phyloP scores from a whole-genome alignment of 2,888 invertebrate genomes.

The Agrochola lota region DNA sequence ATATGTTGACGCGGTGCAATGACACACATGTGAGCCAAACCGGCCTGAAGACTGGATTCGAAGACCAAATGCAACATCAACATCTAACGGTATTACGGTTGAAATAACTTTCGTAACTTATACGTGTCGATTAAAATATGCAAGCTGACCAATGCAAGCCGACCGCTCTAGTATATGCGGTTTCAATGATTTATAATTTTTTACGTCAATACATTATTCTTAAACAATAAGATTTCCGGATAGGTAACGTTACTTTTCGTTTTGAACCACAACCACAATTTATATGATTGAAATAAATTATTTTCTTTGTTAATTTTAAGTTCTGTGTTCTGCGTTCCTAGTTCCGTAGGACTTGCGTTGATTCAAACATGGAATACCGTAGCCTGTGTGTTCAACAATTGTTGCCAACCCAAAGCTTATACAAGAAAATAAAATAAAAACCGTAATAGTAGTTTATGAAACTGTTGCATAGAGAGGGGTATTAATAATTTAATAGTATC shows the following conservation, averaged over 20 bases:
- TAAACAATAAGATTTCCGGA: conserved; percentile 22
- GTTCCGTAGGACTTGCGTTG: not conserved
- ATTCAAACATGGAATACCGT: not conserved
- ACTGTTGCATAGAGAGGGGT: too few relatives aligned
- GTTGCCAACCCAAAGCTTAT: not conserved
- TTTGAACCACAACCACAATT: not conserved
- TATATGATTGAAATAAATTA: conserved; percentile 3
- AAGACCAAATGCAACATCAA: conserved; percentile 47
- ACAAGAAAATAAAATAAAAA: not conserved
- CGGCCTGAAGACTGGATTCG: conserved; percentile 40
- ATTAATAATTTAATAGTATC: too few relatives aligned
- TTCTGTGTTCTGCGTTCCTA: not conserved
- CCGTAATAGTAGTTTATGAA: too few relatives aligned
- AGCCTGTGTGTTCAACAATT: not conserved
- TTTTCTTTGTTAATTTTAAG: not conserved
- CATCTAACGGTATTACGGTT: conserved; percentile 38
- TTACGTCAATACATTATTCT: conserved; percentile 16
- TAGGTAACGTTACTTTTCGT: conserved; percentile 8
- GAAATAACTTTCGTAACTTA: conserved; percentile 44
- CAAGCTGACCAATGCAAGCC: conserved; percentile 15
- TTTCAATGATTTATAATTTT: conserved; percentile 28
- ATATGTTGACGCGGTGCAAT: conserved; percentile 9
- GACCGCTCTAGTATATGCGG: conserved; percentile 7
- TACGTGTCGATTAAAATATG: conserved; percentile 34
- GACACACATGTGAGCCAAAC: conserved; percentile 27